Conservation (phyloP, 2,888 invertebrate species). For the Sinopyrophorus schimmeli region DNA sequence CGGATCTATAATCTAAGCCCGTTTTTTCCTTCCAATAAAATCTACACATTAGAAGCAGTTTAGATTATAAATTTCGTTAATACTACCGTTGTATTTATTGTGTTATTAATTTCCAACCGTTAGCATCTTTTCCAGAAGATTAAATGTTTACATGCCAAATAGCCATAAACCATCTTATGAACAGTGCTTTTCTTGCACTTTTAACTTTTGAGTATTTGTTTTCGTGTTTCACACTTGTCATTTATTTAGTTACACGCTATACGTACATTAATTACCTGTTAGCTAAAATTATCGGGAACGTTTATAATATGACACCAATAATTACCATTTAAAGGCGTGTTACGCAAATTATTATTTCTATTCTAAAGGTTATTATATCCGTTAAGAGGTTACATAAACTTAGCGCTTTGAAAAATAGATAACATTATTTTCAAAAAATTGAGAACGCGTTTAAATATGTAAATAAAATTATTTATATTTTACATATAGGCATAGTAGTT, state of each 20-base stretch:
- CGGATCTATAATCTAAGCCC: slow-evolving; percentile 25
- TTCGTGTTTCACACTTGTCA: slow-evolving; percentile 41
- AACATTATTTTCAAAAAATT: no score
- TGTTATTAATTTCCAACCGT: no score
- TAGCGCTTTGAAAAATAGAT: no score
- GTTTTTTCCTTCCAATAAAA: slow-evolving; percentile 24
- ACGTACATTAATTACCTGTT: slow-evolving; percentile 36
- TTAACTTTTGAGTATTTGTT: no score
- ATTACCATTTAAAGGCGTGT: slow-evolving; percentile 12
- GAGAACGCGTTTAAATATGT: no score
- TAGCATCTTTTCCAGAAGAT: no score
- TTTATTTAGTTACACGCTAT: slow-evolving; percentile 39
- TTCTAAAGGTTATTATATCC: no score
- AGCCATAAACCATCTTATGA: slow-evolving; percentile 14
- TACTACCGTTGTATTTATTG: no score
- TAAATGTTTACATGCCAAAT: slow-evolving; percentile 16
- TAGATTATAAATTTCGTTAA: slow-evolving; percentile 19
- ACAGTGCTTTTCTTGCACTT: slow-evolving; percentile 38
- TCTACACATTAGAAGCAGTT: slow-evolving; percentile 23
- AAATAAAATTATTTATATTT: no score
- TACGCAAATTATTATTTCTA: no score
- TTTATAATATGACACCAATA: slow-evolving; percentile 15
- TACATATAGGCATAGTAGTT: no score
- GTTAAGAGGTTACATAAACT: no score
- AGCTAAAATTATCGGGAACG: slow-evolving; percentile 18